Percentiles rank a stretch among this genome's conserved stretches.
Conservation (phyloP, 53 echinoderm and acorn worm species). For the Zoroaster sp. region DNA sequence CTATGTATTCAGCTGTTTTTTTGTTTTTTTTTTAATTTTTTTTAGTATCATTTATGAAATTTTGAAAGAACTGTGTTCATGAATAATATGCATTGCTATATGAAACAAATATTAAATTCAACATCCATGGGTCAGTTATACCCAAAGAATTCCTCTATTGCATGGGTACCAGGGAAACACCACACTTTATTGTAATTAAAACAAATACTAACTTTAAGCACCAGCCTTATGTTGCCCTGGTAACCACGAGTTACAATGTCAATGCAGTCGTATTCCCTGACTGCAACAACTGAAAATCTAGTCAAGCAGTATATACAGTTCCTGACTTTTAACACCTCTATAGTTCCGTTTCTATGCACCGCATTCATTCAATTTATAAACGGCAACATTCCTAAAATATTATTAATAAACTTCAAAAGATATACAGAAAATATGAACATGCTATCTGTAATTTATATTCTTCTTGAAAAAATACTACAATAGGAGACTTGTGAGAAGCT, state of each 20-base stretch:
- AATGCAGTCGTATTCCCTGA: background rate
- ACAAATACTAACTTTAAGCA: background rate
- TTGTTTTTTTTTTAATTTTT: too few species aligned
- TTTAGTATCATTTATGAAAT: too few species aligned
- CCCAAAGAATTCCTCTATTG: too few species aligned
- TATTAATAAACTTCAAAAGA: conserved; percentile 7
- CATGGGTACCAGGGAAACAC: too few species aligned
- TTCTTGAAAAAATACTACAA: conserved; percentile 45
- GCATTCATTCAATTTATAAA: background rate
- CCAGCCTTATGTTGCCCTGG: background rate
- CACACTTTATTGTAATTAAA: too few species aligned
- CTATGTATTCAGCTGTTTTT: too few species aligned
- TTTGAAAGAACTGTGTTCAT: too few species aligned
- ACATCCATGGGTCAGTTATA: too few species aligned
- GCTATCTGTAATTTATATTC: background rate
- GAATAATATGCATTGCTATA: too few species aligned
- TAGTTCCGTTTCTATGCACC: background rate
- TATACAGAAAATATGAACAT: conserved; percentile 51
- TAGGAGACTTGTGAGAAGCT: conserved; percentile 3
- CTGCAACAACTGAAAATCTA: background rate
- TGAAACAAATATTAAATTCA: too few species aligned
- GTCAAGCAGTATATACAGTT: background rate
- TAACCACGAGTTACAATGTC: background rate
- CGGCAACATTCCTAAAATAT: background rate
- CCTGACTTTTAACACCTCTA: background rate